Evolutionary conservation across 2,113 vertebrate genomes (phyloP).

Genomic region (Isurus oxyrinchus): DNA sequence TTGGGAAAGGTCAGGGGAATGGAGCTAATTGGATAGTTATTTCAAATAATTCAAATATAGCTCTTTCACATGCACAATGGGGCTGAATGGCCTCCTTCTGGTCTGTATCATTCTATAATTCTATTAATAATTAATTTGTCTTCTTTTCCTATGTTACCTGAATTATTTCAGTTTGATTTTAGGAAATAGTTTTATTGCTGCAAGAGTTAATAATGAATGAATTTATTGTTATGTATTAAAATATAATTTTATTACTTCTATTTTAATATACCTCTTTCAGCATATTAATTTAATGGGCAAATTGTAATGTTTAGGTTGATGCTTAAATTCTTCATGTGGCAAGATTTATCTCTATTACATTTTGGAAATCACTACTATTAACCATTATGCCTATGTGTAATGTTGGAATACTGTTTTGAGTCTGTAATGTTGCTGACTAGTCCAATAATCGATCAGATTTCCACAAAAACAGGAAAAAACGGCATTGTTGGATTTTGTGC

Average conservation of each 20-base stretch:
- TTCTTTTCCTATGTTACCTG: neutral
- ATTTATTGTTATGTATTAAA: neutral
- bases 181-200: neutral
- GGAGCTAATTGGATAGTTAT: neutral
- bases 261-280: neutral
- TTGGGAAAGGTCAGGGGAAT: neutral
- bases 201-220: neutral
- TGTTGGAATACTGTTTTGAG: neutral
- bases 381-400: neutral
- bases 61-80: neutral
- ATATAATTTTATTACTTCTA: neutral
- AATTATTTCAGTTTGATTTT: conserved; percentile 4
- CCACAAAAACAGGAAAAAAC: neutral
- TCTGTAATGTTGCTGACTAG: neutral
- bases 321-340: neutral
- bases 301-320: neutral
- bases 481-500: neutral
- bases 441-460: neutral
- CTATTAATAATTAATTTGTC: neutral
- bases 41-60: neutral
- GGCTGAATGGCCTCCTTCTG: neutral
- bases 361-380: neutral
- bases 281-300: neutral
- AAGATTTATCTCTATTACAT: neutral
- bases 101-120: neutral